Conservation (phyloP, 1,140 invertebrate species). For the Lucilia sericata region DNA sequence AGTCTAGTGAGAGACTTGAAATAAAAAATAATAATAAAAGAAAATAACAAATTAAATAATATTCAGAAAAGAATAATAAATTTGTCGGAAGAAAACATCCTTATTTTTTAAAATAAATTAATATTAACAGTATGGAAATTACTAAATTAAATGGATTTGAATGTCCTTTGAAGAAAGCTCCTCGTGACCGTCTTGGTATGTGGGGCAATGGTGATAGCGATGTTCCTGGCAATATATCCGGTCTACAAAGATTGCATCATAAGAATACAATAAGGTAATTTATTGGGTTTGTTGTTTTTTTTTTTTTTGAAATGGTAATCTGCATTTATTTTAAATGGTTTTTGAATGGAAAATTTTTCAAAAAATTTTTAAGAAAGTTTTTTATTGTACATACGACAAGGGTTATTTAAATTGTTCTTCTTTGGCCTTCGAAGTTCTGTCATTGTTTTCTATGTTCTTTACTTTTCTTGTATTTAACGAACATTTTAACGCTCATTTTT, state of each 20-base stretch:
- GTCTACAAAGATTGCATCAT: conserved; percentile 55
- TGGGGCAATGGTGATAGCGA: conserved; percentile 60
- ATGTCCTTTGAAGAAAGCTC: conserved; percentile 35
- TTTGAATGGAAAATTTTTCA: too few species aligned
- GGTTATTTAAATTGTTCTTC: too few species aligned
- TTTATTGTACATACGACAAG: too few species aligned
- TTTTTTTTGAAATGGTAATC: too few species aligned
- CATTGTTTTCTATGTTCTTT: too few species aligned
- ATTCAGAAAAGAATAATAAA: background rate
- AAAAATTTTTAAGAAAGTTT: too few species aligned
- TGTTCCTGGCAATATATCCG: conserved; percentile 56
- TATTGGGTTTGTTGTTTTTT: background rate
- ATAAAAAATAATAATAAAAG: conserved; percentile 45
- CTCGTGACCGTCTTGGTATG: conserved; percentile 59
- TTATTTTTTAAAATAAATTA: background rate
- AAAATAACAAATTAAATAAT: background rate
- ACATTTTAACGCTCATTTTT: too few species aligned
- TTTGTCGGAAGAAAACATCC: background rate
- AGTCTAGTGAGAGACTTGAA: conserved; percentile 39
- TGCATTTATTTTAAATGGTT: too few species aligned
- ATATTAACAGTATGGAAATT: background rate
- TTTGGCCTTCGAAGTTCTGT: too few species aligned
- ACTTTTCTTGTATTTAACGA: too few species aligned
- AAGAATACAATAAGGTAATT: conserved; percentile 63
- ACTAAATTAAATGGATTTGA: background rate